Base-by-base conservation (phyloP, 2,113 vertebrate genomes). In the Solea senegalensis region DNA sequence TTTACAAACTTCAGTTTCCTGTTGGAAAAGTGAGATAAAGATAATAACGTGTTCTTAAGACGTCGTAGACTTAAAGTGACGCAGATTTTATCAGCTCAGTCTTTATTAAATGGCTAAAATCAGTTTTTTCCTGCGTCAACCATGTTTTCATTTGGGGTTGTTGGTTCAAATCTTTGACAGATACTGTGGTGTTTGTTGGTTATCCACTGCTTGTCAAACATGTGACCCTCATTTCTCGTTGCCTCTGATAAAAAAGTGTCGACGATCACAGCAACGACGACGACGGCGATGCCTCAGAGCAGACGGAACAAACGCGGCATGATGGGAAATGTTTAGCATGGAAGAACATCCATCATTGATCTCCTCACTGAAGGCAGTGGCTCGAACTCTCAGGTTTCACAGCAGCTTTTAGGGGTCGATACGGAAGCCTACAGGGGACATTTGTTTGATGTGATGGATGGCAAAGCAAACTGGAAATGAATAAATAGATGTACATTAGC, bases 381-480 rank as follows among this genome's bases (percentile, higher is more conserved):
- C 50, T 68, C n/a, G 13, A 50, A 14, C 81, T 89, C 84, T 89
- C 84, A 0, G 78, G 85, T 90, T 92, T 86, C 90, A 80, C 49
- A 2, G 81, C 76, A 70, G 82, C 87, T 87, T 87, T 90, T 87
- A 84, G 59, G 13, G 87, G 78, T 90, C 85, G 83, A 91, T 91
- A 83, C 50, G 12, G 75, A 52, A 52, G 83, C 88, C 86, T 78
- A 77, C 56, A 11, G 79, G 84, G 88, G 76, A 76, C 84, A 80
- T 74, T 77, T 85, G 74, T 78, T 65, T 84, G 67, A 69, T 61
- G 54, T 76, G 74, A 85, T 87, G 72, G 65, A 89, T 49, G 75
- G 64, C 44, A 62, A 68, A 59, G 78, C 63, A 59, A 82, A 83
- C 56, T 76, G 80, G 76, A 81, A 78, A 86, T 45, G 80, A 85